Evolutionary conservation across 2,888 invertebrate genomes (phyloP).

Genomic region (Tupiocoris notatus): DNA sequence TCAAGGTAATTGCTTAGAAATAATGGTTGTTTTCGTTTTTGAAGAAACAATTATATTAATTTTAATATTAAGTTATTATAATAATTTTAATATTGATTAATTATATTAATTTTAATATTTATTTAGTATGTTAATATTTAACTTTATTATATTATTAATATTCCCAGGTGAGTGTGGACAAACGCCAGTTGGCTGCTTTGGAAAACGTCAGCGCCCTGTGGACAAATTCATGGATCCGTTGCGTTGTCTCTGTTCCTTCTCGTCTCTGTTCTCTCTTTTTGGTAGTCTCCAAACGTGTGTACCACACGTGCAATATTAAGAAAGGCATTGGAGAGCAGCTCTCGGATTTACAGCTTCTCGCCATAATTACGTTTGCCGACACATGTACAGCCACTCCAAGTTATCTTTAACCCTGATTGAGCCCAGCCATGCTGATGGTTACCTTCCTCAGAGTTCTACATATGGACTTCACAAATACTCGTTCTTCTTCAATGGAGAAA

Average conservation of each 20-base stretch:
- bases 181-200: constrained; percentile 24
- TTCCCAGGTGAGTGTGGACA: constrained; percentile 35
- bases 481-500: not conserved
- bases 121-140: too few relatives aligned
- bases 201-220: not conserved
- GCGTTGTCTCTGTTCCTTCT: constrained; percentile 4
- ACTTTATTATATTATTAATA: too few relatives aligned
- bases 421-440: not conserved
- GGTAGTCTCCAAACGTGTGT: not conserved
- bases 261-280: constrained; percentile 8
- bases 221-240: constrained; percentile 10
- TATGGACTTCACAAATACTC: not conserved
- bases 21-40: too few relatives aligned
- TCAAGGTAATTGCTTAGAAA: constrained; percentile 39
- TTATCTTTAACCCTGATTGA: too few relatives aligned
- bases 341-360: not conserved
- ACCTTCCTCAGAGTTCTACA: not conserved
- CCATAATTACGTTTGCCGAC: not conserved
- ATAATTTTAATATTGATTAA: too few relatives aligned
- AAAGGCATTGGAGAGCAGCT: not conserved
- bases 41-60: too few relatives aligned
- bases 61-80: too few relatives aligned
- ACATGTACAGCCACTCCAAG: not conserved
- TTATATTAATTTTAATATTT: too few relatives aligned
- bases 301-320: not conserved